Conservation (phyloP, 2,888 invertebrate genomes). For the Polymixis flavicincta region DNA sequence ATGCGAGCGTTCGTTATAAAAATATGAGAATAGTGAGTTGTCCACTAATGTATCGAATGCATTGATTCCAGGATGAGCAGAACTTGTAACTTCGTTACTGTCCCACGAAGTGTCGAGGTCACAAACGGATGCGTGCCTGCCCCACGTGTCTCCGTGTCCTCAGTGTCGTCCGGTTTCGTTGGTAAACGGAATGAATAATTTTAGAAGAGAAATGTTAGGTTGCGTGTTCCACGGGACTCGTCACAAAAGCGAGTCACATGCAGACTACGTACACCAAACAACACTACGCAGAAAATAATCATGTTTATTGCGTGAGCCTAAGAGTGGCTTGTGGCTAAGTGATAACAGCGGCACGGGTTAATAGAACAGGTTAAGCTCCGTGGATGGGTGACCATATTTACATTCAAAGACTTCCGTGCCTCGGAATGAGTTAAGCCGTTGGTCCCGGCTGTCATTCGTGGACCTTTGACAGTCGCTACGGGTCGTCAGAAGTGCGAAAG, state of each 20-base stretch:
- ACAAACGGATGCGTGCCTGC: slow-evolving; percentile 95
- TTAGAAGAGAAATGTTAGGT: not conserved
- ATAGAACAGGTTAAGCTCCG: not conserved
- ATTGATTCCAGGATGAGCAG: slow-evolving; percentile 90
- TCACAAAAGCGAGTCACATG: not conserved
- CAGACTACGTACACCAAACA: not conserved
- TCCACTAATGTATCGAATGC: not conserved
- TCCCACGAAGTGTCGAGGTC: slow-evolving; percentile 98
- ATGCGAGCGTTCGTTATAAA: not conserved
- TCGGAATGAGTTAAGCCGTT: not conserved
- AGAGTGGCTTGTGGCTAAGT: not conserved
- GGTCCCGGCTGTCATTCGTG: not conserved
- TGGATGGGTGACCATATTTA: not conserved
- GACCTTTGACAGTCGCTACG: not conserved
- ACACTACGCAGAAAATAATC: not conserved
- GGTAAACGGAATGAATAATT: slow-evolving; percentile 82
- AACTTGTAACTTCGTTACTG: slow-evolving; percentile 92
- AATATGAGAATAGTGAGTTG: not conserved
- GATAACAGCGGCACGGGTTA: not conserved
- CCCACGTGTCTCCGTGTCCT: slow-evolving; percentile 92
- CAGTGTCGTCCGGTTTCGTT: slow-evolving; percentile 92
- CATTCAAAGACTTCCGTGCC: not conserved
- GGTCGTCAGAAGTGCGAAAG: not conserved
- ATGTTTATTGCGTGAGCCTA: too few relatives aligned
- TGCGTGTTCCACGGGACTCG: not conserved